A percentile compares a stretch with the other conserved stretches of the same genome.
Evolutionary conservation across 2,888 invertebrate species (phyloP).

Genomic region (Cerastis leucographa): DNA sequence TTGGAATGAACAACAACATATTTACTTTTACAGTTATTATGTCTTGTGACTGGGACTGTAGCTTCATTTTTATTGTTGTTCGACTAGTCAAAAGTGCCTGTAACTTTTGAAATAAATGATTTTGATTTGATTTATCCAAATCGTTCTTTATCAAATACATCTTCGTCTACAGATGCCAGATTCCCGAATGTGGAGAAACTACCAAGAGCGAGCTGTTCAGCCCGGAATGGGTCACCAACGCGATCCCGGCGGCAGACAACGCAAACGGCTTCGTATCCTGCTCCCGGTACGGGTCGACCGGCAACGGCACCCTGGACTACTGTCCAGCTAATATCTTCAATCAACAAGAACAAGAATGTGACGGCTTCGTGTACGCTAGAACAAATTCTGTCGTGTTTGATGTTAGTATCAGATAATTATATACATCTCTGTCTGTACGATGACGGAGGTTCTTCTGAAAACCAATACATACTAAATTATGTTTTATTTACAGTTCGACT

Average conservation of each 20-base stretch:
- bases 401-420: constrained; percentile 70
- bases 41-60: no score
- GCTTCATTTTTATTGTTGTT: no score
- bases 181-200: constrained; percentile 88
- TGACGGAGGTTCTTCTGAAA: not conserved
- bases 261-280: constrained; percentile 83
- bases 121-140: no score
- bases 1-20: no score
- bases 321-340: constrained; percentile 79
- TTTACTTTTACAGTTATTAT: no score
- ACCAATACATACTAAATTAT: not conserved
- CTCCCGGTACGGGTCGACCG: constrained; percentile 78
- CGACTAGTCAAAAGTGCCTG: no score
- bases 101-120: no score
- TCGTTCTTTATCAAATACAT: not conserved
- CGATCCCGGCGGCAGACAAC: constrained; percentile 79
- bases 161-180: constrained; percentile 82
- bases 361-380: constrained; percentile 79
- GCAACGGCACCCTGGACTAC: constrained; percentile 72
- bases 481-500: constrained; percentile 89
- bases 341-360: constrained; percentile 68
- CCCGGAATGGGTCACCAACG: constrained; percentile 85
- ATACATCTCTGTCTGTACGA: not conserved
- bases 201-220: constrained; percentile 75
- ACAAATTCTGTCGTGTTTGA: constrained; percentile 84